These are phyloP conservation scores for Mercenaria mercenaria DNA, from an alignment of 1,140 invertebrate genomes.

Conservation along the genomic window DNA sequence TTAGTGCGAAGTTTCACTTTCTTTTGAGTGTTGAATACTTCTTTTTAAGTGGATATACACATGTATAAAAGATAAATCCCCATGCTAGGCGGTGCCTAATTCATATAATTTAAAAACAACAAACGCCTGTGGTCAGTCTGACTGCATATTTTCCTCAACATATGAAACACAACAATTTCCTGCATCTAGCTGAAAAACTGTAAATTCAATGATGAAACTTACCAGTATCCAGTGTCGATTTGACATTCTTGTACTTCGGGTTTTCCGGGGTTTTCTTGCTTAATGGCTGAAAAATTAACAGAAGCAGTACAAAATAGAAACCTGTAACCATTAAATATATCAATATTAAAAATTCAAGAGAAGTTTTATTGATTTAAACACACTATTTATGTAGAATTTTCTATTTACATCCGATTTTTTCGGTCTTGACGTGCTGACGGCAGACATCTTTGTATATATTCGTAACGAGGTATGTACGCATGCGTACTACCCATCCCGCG, in stretches of 20 bases:
- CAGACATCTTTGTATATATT: slow-evolving; percentile 75
- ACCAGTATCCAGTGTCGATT: slow-evolving; percentile 85
- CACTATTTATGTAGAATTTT: not conserved
- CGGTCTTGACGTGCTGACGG: slow-evolving; percentile 73
- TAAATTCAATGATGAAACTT: too few relatives aligned
- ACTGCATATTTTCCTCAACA: too few relatives aligned
- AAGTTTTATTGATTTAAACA: not conserved
- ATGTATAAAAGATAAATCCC: too few relatives aligned
- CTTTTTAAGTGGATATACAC: too few relatives aligned
- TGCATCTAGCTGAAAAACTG: too few relatives aligned
- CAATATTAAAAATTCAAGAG: not conserved
- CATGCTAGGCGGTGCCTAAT: too few relatives aligned
- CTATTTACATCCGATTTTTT: slow-evolving; percentile 71
- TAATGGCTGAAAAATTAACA: slow-evolving; percentile 78
- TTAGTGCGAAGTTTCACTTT: too few relatives aligned
- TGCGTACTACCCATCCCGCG: slow-evolving; percentile 54
- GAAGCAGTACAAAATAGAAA: not conserved
- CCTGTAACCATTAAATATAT: too few relatives aligned
- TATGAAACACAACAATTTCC: too few relatives aligned
- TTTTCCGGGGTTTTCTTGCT: slow-evolving; percentile 84
- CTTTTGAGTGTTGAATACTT: too few relatives aligned
- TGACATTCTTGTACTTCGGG: slow-evolving; percentile 85
- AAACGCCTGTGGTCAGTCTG: too few relatives aligned
- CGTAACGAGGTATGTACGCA: slow-evolving; percentile 69
- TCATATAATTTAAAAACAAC: too few relatives aligned